Evolutionary conservation across 2,113 vertebrate genomes (phyloP).

Genomic region (Phocoena phocoena): DNA sequence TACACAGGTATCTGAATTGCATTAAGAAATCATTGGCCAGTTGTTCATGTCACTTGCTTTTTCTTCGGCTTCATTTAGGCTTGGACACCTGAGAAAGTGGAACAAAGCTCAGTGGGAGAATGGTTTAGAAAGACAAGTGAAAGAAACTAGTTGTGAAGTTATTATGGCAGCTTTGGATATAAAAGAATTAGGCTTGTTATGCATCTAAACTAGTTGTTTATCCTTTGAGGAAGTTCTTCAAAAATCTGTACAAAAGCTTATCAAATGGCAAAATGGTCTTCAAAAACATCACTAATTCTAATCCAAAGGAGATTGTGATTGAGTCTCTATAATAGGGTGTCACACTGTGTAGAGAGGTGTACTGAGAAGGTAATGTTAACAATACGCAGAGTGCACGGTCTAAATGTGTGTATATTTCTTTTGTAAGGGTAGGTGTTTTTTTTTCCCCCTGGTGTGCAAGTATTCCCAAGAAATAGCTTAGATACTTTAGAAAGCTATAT

Average conservation of each 20-base stretch:
- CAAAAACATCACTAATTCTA: neutral
- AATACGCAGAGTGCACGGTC: neutral
- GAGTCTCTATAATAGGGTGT: neutral
- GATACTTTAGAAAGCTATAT: neutral
- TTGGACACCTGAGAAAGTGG: neutral
- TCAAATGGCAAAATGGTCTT: neutral
- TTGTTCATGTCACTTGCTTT: conserved; percentile 8
- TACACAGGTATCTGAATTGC: neutral
- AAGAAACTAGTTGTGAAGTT: neutral
- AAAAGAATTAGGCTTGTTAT: neutral
- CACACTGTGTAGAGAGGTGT: neutral
- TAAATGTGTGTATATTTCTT: neutral
- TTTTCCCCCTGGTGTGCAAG: neutral
- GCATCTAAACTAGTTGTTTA: neutral
- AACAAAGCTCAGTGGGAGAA: neutral
- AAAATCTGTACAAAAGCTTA: neutral
- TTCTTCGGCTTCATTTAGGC: neutral
- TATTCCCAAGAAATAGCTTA: neutral
- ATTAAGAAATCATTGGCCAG: neutral
- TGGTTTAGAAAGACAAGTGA: neutral
- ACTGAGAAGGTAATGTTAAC: neutral
- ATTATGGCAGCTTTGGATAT: neutral
- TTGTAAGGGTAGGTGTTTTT: neutral
- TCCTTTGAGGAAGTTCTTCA: conserved; percentile 17
- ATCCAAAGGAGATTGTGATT: neutral